A percentile compares a stretch with the other conserved stretches of the same genome.
Evolutionary conservation across 2,797 vertebrate genomes (phyloP).

Genomic region (Catamblyrhynchus diadema): DNA sequence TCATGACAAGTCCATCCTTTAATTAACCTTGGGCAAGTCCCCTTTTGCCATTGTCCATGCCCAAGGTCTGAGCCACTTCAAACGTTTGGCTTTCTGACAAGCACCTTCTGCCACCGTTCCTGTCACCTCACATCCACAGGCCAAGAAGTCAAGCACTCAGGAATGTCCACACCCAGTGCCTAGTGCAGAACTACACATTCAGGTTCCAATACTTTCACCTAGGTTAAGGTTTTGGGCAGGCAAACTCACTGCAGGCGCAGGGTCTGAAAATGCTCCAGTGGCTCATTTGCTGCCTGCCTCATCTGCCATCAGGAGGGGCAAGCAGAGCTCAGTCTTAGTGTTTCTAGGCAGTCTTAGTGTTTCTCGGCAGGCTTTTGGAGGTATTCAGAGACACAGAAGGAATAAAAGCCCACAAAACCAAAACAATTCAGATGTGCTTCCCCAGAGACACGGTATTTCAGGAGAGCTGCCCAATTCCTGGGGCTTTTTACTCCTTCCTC

Average conservation of each 20-base stretch:
- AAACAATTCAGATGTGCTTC: background rate
- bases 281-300: background rate
- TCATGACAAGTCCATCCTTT: background rate
- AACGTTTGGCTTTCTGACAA: background rate
- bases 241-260: background rate
- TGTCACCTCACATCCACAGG: background rate
- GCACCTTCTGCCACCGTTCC: background rate
- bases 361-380: constrained; percentile 30
- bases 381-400: constrained; percentile 12
- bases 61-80: background rate
- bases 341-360: constrained; percentile 38
- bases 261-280: background rate
- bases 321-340: constrained; percentile 13
- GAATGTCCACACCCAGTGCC: background rate
- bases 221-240: background rate
- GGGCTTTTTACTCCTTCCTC: background rate
- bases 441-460: background rate
- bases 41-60: background rate
- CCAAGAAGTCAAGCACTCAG: background rate
- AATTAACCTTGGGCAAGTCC: background rate
- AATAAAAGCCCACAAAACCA: background rate
- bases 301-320: background rate
- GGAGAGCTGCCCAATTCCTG: background rate
- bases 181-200: background rate
- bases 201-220: background rate